These are phyloP conservation scores for Mionectes macconnelli DNA, from an alignment of 2,113 vertebrate species.

Conservation along the genomic window DNA sequence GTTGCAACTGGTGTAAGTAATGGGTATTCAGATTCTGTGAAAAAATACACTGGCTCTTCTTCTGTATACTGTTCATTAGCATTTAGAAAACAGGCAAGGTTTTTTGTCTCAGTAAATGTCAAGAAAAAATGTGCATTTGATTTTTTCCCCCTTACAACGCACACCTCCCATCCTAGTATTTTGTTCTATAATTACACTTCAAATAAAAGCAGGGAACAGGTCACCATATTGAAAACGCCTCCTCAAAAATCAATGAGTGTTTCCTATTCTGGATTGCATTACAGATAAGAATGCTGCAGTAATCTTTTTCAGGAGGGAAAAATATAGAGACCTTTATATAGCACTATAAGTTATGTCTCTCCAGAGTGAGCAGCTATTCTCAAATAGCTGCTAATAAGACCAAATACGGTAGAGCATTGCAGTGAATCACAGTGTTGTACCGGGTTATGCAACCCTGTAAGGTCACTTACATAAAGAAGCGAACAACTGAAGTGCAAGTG, in stretches of 20 bases:
- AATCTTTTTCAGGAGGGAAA: conserved; percentile 57
- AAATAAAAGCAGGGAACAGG: conserved; percentile 7
- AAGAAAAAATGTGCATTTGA: background rate
- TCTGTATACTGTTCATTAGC: background rate
- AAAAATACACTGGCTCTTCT: background rate
- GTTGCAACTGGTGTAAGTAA: background rate
- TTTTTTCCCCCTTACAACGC: background rate
- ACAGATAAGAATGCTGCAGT: conserved; percentile 46
- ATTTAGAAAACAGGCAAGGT: background rate
- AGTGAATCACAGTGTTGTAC: conserved; percentile 57
- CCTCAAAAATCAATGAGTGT: conserved; percentile 44
- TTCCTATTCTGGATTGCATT: conserved; percentile 52
- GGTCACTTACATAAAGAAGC: conserved; percentile 69
- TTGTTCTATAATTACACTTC: conserved; percentile 15
- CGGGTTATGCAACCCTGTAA: conserved; percentile 53
- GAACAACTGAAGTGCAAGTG: conserved; percentile 28
- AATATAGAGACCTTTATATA: conserved; percentile 64
- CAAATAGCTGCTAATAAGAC: conserved; percentile 68
- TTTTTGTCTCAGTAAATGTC: background rate
- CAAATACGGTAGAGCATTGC: conserved; percentile 51
- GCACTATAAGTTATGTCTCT: conserved; percentile 63
- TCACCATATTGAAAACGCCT: conserved; percentile 27
- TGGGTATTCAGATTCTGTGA: background rate
- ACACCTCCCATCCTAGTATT: background rate
- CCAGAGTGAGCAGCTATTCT: conserved; percentile 45